Evolutionary conservation across 2,797 vertebrate genomes (phyloP), one percentile per base, ranked within the genome.

Genomic region (Semaprochilodus insignis): DNA sequence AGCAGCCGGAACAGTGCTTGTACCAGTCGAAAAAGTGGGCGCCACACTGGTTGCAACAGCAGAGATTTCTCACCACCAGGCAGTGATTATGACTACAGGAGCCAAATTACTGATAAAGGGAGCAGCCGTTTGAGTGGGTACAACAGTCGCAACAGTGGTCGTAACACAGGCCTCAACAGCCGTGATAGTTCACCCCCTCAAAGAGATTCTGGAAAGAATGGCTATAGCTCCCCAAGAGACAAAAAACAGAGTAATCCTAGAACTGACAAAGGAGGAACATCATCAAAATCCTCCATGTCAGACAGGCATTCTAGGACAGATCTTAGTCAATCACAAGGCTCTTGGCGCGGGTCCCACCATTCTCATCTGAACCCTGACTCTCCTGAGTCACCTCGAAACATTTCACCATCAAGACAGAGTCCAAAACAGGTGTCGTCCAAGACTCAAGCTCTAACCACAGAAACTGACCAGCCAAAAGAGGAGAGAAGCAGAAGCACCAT

Each of bases 401-500:
- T 91, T 63, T 91, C 90, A 2, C 76, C 90, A 31, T 86, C 87
- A 0, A 91, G 87, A 52, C 79, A 48, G 27, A 84, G 78, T 34
- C 77, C 6, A 0, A 89, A 92, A 69, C 82, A 81, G 21, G 87
- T 74, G 40, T 86, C 83, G 1, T 44, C 83, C 59, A 86, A 72
- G 31, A 87, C 88, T 40, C 86, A 84, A 69, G 80, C 55, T 31
- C 83, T 81, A n/a, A 27, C 62, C 44, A 81, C 76, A 78, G 92
- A 92, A 84, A 82, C 75, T 0, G 88, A 91, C 60, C 80, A 85
- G 48, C 85, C 78, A 11, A 75, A 70, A 0, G 13, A 77, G 13
- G 93, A 92, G 25, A 90, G 93, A 88, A 94, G 93, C 87, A 90
- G 84, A 48, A 96, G 94, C 82, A 92, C 59, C 34, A 51, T 90